These are phyloP conservation scores for Toxostoma redivivum DNA, from an alignment of 2,113 vertebrate species.

Conservation along the genomic window DNA sequence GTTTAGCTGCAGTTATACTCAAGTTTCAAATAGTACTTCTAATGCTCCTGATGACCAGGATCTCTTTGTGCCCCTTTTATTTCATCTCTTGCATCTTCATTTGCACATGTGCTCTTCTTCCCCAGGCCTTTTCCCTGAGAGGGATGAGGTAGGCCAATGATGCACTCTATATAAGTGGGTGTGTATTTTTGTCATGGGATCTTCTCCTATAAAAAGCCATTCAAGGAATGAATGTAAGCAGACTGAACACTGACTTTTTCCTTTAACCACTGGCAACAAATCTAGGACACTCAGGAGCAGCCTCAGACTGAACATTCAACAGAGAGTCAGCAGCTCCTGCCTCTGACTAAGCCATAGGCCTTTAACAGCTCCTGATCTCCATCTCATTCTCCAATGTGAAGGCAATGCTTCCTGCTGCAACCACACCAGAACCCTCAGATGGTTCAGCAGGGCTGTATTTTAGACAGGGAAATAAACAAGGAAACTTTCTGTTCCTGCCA, in stretches of 20 bases:
- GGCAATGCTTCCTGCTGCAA: background rate
- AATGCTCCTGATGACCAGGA: background rate
- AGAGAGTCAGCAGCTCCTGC: background rate
- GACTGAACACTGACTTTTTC: background rate
- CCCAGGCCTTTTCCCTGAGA: background rate
- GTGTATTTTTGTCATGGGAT: background rate
- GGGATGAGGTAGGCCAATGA: background rate
- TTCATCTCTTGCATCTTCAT: background rate
- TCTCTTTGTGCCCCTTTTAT: background rate
- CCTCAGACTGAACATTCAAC: background rate
- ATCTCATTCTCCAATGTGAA: background rate
- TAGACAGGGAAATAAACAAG: background rate
- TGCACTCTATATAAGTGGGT: background rate
- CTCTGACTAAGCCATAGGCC: background rate
- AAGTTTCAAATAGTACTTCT: background rate
- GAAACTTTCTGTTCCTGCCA: background rate
- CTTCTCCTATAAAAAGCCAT: background rate
- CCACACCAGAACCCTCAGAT: background rate
- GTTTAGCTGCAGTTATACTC: background rate
- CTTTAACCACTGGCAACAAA: background rate
- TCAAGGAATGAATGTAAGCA: background rate
- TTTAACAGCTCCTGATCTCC: background rate
- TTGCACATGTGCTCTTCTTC: background rate
- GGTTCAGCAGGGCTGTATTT: background rate
- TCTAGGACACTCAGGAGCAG: background rate